Evolutionary conservation across 2,888 invertebrate genomes (phyloP).

Genomic region (Melipona beecheii): DNA sequence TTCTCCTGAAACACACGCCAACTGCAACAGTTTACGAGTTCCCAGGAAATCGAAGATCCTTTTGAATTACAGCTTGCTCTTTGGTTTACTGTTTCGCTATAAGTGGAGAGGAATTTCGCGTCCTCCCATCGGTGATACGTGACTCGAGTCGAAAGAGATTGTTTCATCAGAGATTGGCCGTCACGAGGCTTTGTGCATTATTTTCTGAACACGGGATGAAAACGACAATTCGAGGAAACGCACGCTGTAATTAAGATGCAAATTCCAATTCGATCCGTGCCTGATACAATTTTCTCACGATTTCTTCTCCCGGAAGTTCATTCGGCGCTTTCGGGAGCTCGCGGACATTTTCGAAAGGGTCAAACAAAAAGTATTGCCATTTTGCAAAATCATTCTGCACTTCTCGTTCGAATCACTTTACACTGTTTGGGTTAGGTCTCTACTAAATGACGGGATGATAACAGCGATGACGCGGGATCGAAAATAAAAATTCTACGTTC

Average conservation of each 20-base stretch:
- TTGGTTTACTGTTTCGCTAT: conserved; percentile 49
- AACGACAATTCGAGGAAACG: background rate
- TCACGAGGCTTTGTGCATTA: background rate
- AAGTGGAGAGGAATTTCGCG: conserved; percentile 44
- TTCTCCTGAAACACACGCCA: background rate
- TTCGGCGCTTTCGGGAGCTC: too few relatives aligned
- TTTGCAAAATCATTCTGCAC: too few relatives aligned
- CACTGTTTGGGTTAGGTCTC: too few relatives aligned
- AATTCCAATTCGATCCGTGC: too few relatives aligned
- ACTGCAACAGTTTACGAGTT: background rate
- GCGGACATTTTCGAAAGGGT: too few relatives aligned
- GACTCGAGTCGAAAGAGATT: conserved; percentile 40
- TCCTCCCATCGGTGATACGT: conserved; percentile 41
- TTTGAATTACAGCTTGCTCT: conserved; percentile 3
- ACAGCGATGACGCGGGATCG: too few relatives aligned
- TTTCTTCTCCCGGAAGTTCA: too few relatives aligned
- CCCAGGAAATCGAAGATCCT: conserved; percentile 9
- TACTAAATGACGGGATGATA: too few relatives aligned
- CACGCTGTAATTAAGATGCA: background rate
- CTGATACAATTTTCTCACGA: too few relatives aligned
- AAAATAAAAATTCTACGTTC: too few relatives aligned
- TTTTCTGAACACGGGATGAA: background rate
- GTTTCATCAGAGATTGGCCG: background rate
- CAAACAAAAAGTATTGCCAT: too few relatives aligned
- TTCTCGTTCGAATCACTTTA: too few relatives aligned